Evolutionary conservation across 1,140 invertebrate genomes (phyloP), one percentile per base, ranked within the genome.

Genomic region (Protaetia brevitarsis): DNA sequence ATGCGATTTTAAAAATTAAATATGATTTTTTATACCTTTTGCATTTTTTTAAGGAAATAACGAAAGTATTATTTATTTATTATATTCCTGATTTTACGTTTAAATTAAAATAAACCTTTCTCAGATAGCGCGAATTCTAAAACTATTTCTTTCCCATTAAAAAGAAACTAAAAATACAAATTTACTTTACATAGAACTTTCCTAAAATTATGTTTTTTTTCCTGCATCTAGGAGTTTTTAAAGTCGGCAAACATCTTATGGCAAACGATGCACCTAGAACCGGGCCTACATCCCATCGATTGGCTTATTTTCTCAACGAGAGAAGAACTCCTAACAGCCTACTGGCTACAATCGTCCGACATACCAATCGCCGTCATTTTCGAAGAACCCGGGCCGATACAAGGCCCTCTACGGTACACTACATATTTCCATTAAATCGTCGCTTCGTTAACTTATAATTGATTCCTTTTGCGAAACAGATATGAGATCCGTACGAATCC

Each of bases 401-500:
- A 77, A 59, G 78, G 72, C 57, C 79, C 80, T 28, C 79, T 88
- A 45, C 81, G 82, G 86, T 88, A 78, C 76, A 78, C 76, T 34
- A 7, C n/a, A 7, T 34, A 7, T 7, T n/a, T 34, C n/a, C 13
- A 28, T 23, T 51, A 21, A 51, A 51, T 23, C 41, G 4, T 7
- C 41, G 2, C 19, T 13, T n/a, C n/a, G n/a, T n/a, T n/a, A n/a
- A n/a, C n/a, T n/a, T n/a, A n/a, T n/a, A n/a, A n/a, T n/a, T n/a
- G n/a, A n/a, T 77, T 45, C 13, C 13, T 45, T 2, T 21, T 8
- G 3, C 23, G 2, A n/a, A 78, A 37, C 69, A 88, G 86, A 62
- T 89, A 89, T 72, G 87, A 88, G 75, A 89, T 90, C 72, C 79
- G 87, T 59, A 87, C 86, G 28, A 89, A 89, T 79, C 88, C 89